These are phyloP conservation scores for Siniperca undulata DNA, from an alignment of 2,797 vertebrate genomes.

Conservation along the genomic window DNA sequence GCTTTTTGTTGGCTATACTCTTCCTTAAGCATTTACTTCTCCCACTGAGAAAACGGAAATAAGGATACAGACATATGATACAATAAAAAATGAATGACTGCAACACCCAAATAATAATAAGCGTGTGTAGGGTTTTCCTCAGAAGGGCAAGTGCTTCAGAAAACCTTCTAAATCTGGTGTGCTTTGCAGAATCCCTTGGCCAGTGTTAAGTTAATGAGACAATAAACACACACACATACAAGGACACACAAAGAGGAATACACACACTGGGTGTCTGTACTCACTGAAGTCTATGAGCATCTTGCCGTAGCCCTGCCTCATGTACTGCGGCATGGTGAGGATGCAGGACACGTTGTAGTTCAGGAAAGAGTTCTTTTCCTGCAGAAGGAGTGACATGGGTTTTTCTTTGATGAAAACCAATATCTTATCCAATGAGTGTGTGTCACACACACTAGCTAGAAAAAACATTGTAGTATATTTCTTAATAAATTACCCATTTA, in stretches of 20 bases:
- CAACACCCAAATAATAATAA: neutral
- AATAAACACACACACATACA: neutral
- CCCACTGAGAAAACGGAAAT: neutral
- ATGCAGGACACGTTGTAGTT: conserved; percentile 99
- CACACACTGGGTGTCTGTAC: conserved; percentile 64
- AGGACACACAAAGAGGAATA: neutral
- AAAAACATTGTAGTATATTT: neutral
- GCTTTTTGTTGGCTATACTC: neutral
- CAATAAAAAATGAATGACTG: neutral
- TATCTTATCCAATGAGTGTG: neutral
- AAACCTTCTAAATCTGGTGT: conserved; percentile 9
- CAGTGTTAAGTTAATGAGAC: conserved; percentile 1
- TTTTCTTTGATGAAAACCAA: neutral
- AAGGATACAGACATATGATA: neutral
- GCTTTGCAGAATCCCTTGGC: conserved; percentile 5
- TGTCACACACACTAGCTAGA: neutral
- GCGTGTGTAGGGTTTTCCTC: neutral
- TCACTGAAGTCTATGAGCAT: conserved; percentile 99
- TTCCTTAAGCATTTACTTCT: neutral
- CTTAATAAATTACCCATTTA: neutral
- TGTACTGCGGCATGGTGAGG: conserved; percentile 97
- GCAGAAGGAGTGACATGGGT: neutral
- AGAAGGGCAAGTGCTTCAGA: conserved; percentile 4
- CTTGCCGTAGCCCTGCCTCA: conserved; percentile 97
- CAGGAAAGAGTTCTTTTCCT: conserved; percentile 98